Percentiles rank a stretch among this genome's conserved stretches.
Conservation (phyloP, 2,797 vertebrate species). For the Petrocephalus schoutedeni region DNA sequence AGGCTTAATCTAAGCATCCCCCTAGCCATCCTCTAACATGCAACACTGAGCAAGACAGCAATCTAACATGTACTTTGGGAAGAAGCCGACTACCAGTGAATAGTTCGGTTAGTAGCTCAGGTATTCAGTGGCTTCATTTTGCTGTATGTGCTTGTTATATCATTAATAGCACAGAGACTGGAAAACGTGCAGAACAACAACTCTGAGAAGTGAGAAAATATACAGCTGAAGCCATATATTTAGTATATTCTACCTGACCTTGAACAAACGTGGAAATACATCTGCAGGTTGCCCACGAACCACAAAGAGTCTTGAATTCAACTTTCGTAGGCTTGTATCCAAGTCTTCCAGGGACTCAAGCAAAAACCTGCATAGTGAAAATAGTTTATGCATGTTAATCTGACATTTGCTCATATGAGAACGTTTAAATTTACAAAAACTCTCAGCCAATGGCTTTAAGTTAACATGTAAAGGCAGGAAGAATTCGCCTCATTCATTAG, state of each 20-base stretch:
- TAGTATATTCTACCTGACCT: constrained; percentile 54
- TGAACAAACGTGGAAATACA: constrained; percentile 80
- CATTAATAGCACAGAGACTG: neutral
- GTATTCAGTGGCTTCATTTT: neutral
- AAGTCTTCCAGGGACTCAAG: constrained; percentile 80
- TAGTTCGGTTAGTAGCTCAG: neutral
- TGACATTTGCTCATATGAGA: neutral
- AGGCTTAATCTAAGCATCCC: no score
- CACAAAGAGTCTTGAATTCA: constrained; percentile 77
- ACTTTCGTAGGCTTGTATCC: constrained; percentile 74
- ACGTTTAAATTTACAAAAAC: neutral
- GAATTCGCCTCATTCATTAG: neutral
- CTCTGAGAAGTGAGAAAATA: neutral
- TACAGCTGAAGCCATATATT: neutral
- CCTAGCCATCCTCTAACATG: no score
- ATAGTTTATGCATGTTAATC: neutral
- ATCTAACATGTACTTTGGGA: no score
- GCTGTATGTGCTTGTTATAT: no score
- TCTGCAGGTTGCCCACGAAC: constrained; percentile 78
- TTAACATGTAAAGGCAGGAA: neutral
- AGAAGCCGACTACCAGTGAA: no score
- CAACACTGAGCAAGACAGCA: no score
- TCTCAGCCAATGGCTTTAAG: no score
- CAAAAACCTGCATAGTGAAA: constrained; percentile 61
- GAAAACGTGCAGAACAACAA: neutral